Evolutionary conservation across 2,888 invertebrate species (phyloP).

Genomic region (Brachyptera putata): DNA sequence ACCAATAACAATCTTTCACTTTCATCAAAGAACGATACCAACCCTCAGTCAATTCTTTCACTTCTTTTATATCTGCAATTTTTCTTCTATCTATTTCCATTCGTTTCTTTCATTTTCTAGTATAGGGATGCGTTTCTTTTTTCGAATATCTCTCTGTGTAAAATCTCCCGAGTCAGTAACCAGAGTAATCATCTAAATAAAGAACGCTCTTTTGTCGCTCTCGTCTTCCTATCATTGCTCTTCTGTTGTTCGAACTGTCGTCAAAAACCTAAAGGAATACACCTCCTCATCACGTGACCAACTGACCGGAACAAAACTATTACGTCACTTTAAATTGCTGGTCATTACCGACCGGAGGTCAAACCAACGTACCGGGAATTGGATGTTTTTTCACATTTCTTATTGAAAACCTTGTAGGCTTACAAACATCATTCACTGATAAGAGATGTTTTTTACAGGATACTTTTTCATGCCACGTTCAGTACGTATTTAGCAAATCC

Average conservation of each 20-base stretch:
- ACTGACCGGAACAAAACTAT: constrained; percentile 9
- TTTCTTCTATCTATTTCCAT: neutral
- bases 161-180: constrained; percentile 3
- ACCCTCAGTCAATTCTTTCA: constrained; percentile 15
- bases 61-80: neutral
- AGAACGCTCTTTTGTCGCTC: constrained; percentile 15
- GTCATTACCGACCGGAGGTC: constrained; percentile 16
- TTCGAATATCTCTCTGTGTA: neutral
- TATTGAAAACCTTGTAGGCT: too few relatives aligned
- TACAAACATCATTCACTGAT: too few relatives aligned
- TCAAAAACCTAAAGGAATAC: neutral
- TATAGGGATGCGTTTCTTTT: too few relatives aligned
- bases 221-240: constrained; percentile 9
- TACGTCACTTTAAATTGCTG: constrained; percentile 8
- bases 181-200: constrained; percentile 21
- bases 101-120: too few relatives aligned
- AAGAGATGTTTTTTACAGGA: neutral
- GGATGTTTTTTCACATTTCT: too few relatives aligned
- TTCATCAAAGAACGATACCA: constrained; percentile 15
- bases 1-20: constrained; percentile 23
- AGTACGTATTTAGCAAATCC: neutral
- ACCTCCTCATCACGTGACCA: neutral
- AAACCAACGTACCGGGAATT: too few relatives aligned
- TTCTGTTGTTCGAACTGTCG: constrained; percentile 14
- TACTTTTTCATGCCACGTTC: too few relatives aligned